Conservation (phyloP, 1,140 invertebrate genomes). For the Drosophila nikananu region DNA sequence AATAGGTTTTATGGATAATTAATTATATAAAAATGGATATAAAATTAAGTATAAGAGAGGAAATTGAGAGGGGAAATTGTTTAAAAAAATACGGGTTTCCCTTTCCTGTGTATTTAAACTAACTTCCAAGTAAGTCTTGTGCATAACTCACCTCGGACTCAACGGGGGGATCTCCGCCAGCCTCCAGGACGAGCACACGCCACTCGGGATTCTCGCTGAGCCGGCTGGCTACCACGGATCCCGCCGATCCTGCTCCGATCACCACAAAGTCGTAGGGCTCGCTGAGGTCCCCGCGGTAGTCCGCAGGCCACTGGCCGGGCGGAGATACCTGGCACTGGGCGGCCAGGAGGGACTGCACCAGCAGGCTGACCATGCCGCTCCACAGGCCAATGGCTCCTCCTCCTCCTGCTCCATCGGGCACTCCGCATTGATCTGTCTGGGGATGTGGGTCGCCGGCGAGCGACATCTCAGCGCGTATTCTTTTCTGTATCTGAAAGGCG, state of each 20-base stretch:
- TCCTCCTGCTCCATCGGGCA: neutral
- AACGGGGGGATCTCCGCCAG: constrained; percentile 87
- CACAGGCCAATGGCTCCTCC: constrained; percentile 32
- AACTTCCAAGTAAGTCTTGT: neutral
- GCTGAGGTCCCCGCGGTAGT: constrained; percentile 86
- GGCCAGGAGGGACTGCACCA: constrained; percentile 86
- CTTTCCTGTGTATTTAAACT: neutral
- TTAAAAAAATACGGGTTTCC: too few species aligned
- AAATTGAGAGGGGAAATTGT: neutral
- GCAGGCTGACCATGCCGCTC: constrained; percentile 85
- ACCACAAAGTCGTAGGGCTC: constrained; percentile 84
- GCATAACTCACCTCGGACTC: constrained; percentile 85
- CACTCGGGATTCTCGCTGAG: constrained; percentile 86
- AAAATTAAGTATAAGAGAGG: too few species aligned
- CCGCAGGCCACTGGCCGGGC: constrained; percentile 86
- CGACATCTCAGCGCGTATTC: constrained; percentile 45
- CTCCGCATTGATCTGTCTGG: constrained; percentile 6
- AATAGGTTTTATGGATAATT: too few species aligned
- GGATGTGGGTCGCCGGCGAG: constrained; percentile 8
- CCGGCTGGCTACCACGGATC: constrained; percentile 87
- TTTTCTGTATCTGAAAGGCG: constrained; percentile 36
- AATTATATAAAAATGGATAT: too few species aligned
- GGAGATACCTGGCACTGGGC: constrained; percentile 87
- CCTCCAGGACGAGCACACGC: constrained; percentile 88
- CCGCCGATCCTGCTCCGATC: constrained; percentile 90